phyloP scores from a whole-genome alignment of 2,888 invertebrate species.

The Hanleya hanleyi region DNA sequence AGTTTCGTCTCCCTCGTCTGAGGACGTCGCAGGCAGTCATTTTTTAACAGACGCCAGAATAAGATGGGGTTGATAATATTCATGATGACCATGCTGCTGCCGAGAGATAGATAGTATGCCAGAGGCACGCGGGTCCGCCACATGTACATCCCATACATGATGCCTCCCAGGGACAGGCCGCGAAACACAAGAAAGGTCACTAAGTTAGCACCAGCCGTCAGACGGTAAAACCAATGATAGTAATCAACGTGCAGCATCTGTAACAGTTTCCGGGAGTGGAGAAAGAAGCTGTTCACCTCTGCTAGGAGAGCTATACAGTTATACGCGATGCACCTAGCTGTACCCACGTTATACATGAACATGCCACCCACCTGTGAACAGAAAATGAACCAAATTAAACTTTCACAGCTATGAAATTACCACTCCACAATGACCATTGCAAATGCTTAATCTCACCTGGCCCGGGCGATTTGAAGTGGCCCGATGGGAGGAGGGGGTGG shows the following conservation, averaged over 20 bases:
- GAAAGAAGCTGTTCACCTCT: conserved; percentile 71
- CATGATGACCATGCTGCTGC: conserved; percentile 59
- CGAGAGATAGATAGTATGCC: conserved; percentile 51
- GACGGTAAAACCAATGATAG: conserved; percentile 56
- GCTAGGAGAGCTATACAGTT: conserved; percentile 67
- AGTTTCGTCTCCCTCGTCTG: neutral
- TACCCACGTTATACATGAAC: conserved; percentile 68
- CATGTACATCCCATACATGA: conserved; percentile 55
- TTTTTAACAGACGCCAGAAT: conserved; percentile 68
- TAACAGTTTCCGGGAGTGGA: conserved; percentile 71
- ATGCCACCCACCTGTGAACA: conserved; percentile 62
- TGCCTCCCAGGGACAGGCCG: conserved; percentile 45
- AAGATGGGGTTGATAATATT: conserved; percentile 65
- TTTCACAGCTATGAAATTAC: no score
- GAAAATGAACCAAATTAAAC: no score
- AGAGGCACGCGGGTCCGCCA: conserved; percentile 51
- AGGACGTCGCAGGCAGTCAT: conserved; percentile 56
- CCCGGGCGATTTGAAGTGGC: no score
- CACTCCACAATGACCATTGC: no score
- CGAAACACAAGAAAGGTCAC: conserved; percentile 67
- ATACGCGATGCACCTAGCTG: conserved; percentile 63
- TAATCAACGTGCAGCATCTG: conserved; percentile 64
- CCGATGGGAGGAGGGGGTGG: no score
- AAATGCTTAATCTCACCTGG: no score
- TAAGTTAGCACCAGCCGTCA: conserved; percentile 59